Evolutionary conservation across 2,888 invertebrate genomes (phyloP), one percentile per base, ranked within the genome.

Genomic region (Oeneis ivallda): DNA sequence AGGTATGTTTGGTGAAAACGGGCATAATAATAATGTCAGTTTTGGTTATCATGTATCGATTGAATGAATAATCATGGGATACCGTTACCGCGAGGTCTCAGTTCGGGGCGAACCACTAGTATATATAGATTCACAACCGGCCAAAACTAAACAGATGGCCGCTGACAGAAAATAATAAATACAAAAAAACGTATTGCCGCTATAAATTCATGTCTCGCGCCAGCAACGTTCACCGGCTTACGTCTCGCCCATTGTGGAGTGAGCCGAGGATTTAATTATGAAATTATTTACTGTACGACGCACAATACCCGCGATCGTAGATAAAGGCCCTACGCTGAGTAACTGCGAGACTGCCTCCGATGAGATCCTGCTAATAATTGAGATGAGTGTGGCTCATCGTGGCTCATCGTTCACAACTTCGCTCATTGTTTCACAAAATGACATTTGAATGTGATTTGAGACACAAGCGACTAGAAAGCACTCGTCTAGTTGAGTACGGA

Each of bases 201-300:
- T 58, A n/a, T 50, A 52, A 59, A 65, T 66, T 45, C 47, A 60
- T 66, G 41, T 63, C 62, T 68, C 67, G 76, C 70, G 64, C 41
- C 66, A 13, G 63, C 65, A 59, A n/a, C 32, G 52, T 59, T 66
- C 68, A 70, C 71, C 72, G 72, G 72, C 75, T 76, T 72, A 71
- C 74, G 76, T 73, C 76, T 72, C 70, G 57, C 72, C 74, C 70
- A 78, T 80, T 82, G 80, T 80, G 69, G 72, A 74, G 62, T 73
- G 73, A 71, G 73, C 71, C 72, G 66, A 76, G 74, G 79, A 83
- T 85, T 82, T 83, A 79, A 85, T 85, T 83, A 83, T 81, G 74
- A 78, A 77, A 84, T 85, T 80, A 84, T 75, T 73, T 68, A 70
- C 63, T 71, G 69, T 68, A 53, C 63, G 63, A 63, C 63, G 61